A percentile compares a stretch with the other conserved stretches of the same genome.
Conservation (phyloP, 2,797 vertebrate species). For the Coreius guichenoti region DNA sequence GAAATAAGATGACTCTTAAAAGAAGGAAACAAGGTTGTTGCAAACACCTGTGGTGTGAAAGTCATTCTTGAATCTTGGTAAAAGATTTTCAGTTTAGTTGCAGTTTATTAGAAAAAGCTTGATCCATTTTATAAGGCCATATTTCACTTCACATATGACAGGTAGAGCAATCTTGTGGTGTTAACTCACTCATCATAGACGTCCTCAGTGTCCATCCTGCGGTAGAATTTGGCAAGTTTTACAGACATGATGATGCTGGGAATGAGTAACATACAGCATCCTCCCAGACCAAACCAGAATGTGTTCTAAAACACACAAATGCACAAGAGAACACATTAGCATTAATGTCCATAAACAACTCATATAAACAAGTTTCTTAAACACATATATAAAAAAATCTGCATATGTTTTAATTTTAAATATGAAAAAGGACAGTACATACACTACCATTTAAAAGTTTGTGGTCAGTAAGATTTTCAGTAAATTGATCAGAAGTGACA, state of each 20-base stretch:
- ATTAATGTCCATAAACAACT: background rate
- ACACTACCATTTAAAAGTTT: background rate
- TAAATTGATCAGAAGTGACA: background rate
- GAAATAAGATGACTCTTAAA: constrained; percentile 15
- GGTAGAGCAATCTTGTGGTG: background rate
- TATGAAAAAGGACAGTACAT: background rate
- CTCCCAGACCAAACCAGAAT: constrained; percentile 96
- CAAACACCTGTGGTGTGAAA: background rate
- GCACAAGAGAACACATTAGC: constrained; percentile 3
- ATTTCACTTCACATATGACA: background rate
- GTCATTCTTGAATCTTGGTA: background rate
- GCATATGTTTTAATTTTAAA: background rate
- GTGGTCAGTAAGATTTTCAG: background rate
- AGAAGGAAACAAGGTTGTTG: constrained; percentile 28
- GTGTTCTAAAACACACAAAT: constrained; percentile 82
- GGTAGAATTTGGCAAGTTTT: constrained; percentile 90
- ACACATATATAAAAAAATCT: background rate
- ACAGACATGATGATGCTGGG: constrained; percentile 90
- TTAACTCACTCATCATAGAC: constrained; percentile 94
- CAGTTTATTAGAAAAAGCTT: background rate
- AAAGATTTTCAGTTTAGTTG: background rate
- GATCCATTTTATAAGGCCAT: background rate
- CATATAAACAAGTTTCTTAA: background rate
- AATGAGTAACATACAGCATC: constrained; percentile 88
- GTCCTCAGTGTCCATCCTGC: constrained; percentile 97